A percentile compares a stretch with the other conserved stretches of the same genome.
These are phyloP conservation scores for Agapostemon virescens DNA, from an alignment of 2,888 invertebrate species.

Conservation along the genomic window DNA sequence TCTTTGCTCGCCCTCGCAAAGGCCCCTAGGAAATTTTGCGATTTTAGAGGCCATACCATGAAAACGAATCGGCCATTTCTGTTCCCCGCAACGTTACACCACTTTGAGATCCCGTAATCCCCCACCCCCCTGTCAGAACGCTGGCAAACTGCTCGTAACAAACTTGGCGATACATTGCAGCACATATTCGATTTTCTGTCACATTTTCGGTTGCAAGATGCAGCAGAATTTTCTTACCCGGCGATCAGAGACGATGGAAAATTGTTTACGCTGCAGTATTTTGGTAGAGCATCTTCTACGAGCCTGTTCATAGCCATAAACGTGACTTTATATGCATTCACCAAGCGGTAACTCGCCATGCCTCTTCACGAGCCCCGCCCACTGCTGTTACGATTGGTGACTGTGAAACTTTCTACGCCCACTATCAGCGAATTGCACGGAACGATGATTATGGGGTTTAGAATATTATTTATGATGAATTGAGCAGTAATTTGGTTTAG, in stretches of 20 bases:
- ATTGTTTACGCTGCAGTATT: neutral
- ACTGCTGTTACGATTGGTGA: neutral
- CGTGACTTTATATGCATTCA: neutral
- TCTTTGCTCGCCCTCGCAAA: neutral
- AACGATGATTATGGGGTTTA: too few species aligned
- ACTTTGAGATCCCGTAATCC: neutral
- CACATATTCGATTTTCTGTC: neutral
- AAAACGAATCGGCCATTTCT: neutral
- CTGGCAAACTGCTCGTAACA: slow-evolving; percentile 3
- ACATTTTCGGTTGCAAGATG: neutral
- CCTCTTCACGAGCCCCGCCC: neutral
- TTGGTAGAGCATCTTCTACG: neutral
- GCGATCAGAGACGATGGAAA: neutral
- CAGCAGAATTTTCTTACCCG: neutral
- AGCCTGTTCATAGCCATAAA: neutral
- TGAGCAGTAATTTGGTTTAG: too few species aligned
- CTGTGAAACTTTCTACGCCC: neutral
- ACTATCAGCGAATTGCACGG: neutral
- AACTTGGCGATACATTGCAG: neutral
- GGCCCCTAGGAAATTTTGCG: neutral
- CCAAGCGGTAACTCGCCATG: neutral
- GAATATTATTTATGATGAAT: too few species aligned
- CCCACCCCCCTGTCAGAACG: neutral
- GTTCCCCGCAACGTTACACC: neutral
- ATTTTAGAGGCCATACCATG: neutral